Evolutionary conservation across 1,140 invertebrate species (phyloP), one percentile per base, ranked within the genome.

Genomic region (Nebria ingens): DNA sequence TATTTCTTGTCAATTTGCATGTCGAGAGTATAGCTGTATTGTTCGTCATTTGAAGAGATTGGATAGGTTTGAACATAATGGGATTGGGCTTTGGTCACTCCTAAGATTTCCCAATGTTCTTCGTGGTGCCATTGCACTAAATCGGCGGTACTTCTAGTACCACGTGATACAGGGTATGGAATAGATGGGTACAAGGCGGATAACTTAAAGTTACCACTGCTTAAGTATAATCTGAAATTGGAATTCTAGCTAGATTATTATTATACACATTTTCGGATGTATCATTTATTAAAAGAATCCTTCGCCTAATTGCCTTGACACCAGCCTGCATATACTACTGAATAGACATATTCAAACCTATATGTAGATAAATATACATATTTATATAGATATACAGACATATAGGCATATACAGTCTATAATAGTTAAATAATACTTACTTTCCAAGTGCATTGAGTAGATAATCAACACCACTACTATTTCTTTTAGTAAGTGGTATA

Each of bases 81-180:
- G n/a, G n/a, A n/a, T n/a, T n/a, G n/a, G n/a, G n/a, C n/a, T n/a
- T n/a, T n/a, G n/a, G n/a, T n/a, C n/a, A n/a, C n/a, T n/a, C n/a
- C n/a, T n/a, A n/a, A n/a, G n/a, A n/a, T 65, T 52, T 64, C 66
- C 82, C 81, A 87, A 60, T 84, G 80, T 59, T 91, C 84, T 9
- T 80, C 81, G 69, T 98, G 95, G 66, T 98, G 91, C 95, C 95
- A 98, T 58, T 83, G 81, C 1, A 92, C 78, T 0, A 93, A 65
- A 6, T 89, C 80, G 2, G 82, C 78, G 20, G 93, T 75, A 76
- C 85, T 86, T 0, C 85, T 82, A 0, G 90, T 93, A 17, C 84
- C 82, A 19, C 81, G 25, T 29, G 25, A 29, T 6, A 29, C 25
- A 6, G 25, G 25, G 13, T 6, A 13, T 4, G 25, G 25, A 6